These are phyloP conservation scores for Cylindroiulus punctatus DNA, from an alignment of 2,888 invertebrate species.

Conservation along the genomic window DNA sequence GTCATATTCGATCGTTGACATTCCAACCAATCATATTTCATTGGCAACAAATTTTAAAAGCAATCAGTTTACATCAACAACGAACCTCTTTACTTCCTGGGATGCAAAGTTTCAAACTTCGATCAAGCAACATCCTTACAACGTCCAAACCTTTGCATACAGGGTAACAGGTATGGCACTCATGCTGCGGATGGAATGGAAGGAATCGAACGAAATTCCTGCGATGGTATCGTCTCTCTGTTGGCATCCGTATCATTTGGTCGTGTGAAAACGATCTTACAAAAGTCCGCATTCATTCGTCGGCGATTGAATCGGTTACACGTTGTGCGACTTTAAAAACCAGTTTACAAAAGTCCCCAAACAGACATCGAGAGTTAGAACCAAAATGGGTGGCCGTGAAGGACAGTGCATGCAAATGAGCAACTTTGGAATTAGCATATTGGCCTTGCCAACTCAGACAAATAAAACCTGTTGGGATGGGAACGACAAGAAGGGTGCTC, in stretches of 20 bases:
- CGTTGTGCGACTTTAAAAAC: constrained; percentile 13
- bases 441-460: background rate
- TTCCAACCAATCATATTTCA: no score
- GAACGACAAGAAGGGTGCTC: background rate
- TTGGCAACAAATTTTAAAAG: no score
- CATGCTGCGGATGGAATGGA: background rate
- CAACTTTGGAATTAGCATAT: constrained; percentile 10
- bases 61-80: background rate
- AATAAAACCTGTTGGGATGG: background rate
- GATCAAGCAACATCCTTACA: no score
- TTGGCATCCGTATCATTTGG: background rate
- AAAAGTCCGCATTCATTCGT: constrained; percentile 1
- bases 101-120: background rate
- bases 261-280: constrained; percentile 8
- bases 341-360: background rate
- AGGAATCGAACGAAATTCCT: background rate
- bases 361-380: background rate
- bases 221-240: background rate
- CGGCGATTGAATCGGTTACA: constrained; percentile 7
- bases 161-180: no score
- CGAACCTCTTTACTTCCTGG: background rate
- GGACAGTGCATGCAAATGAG: background rate
- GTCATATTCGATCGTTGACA: no score
- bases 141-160: no score
- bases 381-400: background rate